Conservation (phyloP, 2,113 vertebrate species). For the Orcinus orca region DNA sequence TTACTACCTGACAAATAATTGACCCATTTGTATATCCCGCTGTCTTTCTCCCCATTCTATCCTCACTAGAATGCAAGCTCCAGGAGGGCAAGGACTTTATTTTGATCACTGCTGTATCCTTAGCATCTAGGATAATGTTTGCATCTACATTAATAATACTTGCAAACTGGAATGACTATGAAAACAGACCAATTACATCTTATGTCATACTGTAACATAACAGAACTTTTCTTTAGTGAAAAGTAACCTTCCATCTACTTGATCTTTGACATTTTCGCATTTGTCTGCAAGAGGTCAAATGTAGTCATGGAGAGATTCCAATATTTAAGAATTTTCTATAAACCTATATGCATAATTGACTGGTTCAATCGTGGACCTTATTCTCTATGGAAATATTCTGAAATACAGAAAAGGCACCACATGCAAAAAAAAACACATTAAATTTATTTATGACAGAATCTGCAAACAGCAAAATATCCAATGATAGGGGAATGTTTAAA, state of each 20-base stretch:
- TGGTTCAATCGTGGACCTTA: neutral
- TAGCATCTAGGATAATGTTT: neutral
- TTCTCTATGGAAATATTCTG: neutral
- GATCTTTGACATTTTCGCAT: constrained; percentile 37
- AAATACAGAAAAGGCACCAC: neutral
- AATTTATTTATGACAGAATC: neutral
- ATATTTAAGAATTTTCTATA: constrained; percentile 35
- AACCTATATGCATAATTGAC: neutral
- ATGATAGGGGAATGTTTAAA: neutral
- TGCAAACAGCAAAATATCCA: constrained; percentile 16
- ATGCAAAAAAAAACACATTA: neutral
- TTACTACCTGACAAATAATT: neutral
- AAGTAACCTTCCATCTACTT: neutral
- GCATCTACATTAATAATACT: neutral
- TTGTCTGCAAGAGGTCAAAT: neutral
- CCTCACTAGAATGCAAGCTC: neutral
- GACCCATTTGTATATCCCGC: neutral
- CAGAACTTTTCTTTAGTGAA: constrained; percentile 23
- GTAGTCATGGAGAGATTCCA: neutral
- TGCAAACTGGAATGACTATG: neutral
- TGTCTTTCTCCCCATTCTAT: neutral
- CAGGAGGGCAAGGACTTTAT: neutral
- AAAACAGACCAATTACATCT: neutral
- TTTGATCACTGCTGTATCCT: neutral
- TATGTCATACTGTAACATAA: neutral